Evolutionary conservation across 2,797 vertebrate genomes (phyloP).

Genomic region (Serranus cabrilla): DNA sequence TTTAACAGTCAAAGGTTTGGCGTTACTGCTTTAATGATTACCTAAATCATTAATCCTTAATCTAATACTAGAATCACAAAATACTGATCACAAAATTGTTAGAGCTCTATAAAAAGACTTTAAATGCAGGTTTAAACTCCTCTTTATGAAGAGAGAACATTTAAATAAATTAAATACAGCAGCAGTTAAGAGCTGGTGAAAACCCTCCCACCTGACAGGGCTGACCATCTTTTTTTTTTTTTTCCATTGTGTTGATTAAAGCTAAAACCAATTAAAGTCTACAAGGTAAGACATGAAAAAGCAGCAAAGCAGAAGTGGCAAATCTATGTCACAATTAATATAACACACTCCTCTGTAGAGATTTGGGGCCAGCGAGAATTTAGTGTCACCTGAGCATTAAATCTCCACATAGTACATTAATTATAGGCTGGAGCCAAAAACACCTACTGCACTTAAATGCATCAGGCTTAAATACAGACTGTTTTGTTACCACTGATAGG

Average conservation of each 20-base stretch:
- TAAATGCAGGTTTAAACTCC: background rate
- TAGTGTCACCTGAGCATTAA: constrained; percentile 12
- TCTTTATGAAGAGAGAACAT: background rate
- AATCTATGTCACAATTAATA: background rate
- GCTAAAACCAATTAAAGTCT: background rate
- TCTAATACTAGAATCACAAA: too few relatives aligned
- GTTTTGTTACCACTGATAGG: constrained; percentile 19
- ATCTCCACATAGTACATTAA: constrained; percentile 13
- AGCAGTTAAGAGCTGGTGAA: background rate
- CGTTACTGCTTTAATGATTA: too few relatives aligned
- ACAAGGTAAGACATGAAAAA: background rate
- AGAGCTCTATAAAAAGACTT: too few relatives aligned
- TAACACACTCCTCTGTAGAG: background rate
- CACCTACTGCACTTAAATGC: constrained; percentile 25
- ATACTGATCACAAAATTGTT: too few relatives aligned
- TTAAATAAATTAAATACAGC: background rate
- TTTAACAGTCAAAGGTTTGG: too few relatives aligned
- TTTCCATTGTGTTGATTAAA: background rate
- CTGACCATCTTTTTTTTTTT: background rate
- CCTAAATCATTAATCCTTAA: too few relatives aligned
- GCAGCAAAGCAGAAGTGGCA: background rate
- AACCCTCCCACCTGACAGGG: background rate
- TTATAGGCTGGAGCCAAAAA: constrained; percentile 33
- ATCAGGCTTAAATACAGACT: constrained; percentile 8
- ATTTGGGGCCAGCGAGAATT: constrained; percentile 7